Evolutionary conservation across 1,140 invertebrate genomes (phyloP).

Genomic region (Drosophila repleta): DNA sequence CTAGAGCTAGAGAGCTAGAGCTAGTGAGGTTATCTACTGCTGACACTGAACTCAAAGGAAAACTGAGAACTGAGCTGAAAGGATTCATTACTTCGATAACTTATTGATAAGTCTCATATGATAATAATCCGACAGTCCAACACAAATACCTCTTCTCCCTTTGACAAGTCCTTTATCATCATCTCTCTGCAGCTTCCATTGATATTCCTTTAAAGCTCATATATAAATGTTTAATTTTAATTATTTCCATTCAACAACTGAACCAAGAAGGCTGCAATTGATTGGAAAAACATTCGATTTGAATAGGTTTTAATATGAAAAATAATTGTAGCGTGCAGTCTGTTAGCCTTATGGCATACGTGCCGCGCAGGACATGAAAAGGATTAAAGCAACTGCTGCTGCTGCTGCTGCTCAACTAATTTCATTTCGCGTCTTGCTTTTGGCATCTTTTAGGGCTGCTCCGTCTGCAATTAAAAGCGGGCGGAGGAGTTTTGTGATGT

Average conservation of each 20-base stretch:
- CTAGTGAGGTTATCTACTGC: too few species aligned
- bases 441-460: conserved; percentile 1
- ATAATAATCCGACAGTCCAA: too few species aligned
- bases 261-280: not conserved
- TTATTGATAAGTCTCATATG: too few species aligned
- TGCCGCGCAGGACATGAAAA: conserved; percentile 58
- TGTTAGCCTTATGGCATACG: conserved; percentile 56
- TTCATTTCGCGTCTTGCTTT: conserved; percentile 22
- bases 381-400: conserved; percentile 54
- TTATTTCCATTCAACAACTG: conserved; percentile 8
- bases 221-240: conserved; percentile 20
- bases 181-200: too few species aligned
- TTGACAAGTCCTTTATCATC: too few species aligned
- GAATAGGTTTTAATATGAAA: conserved; percentile 23
- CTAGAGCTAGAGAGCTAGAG: too few species aligned
- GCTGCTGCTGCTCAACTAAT: conserved; percentile 22
- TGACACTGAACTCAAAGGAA: too few species aligned
- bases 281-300: conserved; percentile 28
- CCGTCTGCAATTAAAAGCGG: conserved; percentile 59
- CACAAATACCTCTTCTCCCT: too few species aligned
- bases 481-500: not conserved
- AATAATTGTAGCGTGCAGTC: conserved; percentile 44
- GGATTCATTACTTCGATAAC: too few species aligned
- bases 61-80: too few species aligned
- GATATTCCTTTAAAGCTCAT: too few species aligned